Evolutionary conservation across 1,140 invertebrate genomes (phyloP), one percentile per base, ranked within the genome.

Genomic region (Temnothorax nylanderi): DNA sequence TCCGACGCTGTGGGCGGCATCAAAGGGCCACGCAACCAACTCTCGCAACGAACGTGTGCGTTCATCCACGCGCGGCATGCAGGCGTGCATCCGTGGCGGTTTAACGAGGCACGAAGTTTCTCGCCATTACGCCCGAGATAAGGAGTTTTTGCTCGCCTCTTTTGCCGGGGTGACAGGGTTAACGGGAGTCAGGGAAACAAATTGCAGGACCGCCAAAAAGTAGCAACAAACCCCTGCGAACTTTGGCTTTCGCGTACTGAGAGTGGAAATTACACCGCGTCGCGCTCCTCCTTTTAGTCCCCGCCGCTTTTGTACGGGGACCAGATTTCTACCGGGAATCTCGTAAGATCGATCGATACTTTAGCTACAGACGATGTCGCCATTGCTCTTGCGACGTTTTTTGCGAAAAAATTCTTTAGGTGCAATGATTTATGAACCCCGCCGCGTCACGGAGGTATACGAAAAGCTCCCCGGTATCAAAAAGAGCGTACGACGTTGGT

Each of bases 371-470:
- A 47, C 49, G 65, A 11, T 80, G 58, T 37, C 78, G 72, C 62
- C 74, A 64, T 78, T 85, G 72, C 72, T 85, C 75, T 67, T 65
- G 34, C 37, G 67, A 21, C 32, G 51, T 60, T 60, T 81, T 84
- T 84, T 74, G 69, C 62, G 84, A 78, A 76, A 78, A 78, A 85
- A 85, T 85, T 85, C 84, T 85, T 47, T 78, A 85, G 72, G 84
- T 78, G 84, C 75, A 85, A 85, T 85, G 84, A 85, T 85, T 85
- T 85, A 85, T 80, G 84, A 85, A 80, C 75, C 75, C 75, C 75
- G 47, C n/a, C 84, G 16, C 65, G 85, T 82, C 78, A 82, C 78
- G 78, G 67, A 62, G 56, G 77, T 84, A 26, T 26, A 71, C 78
- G 76, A 67, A 84, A 84, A 82, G 62, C 44, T 84, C 65, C 65